These are phyloP conservation scores for Eretmocerus hayati DNA, from an alignment of 2,888 invertebrate genomes.

Conservation along the genomic window DNA sequence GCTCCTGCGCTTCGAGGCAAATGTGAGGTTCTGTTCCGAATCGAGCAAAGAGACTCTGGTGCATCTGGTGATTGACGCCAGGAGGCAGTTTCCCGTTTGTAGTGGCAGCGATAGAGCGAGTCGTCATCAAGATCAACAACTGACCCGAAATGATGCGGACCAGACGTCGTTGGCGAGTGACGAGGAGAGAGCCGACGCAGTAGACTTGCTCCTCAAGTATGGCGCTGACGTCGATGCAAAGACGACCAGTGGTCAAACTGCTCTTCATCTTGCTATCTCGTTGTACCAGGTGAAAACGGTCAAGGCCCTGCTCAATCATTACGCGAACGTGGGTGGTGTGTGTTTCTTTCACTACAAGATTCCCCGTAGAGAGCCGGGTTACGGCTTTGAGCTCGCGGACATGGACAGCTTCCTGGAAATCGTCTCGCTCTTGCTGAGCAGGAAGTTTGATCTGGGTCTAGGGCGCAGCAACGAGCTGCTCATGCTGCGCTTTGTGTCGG, in stretches of 20 bases:
- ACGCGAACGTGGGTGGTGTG: constrained; percentile 4
- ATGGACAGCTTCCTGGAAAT: constrained; percentile 15
- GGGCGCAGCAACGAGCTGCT: constrained; percentile 12
- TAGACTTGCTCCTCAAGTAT: constrained; percentile 57
- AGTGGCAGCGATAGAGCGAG: not conserved
- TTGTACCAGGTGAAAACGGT: constrained; percentile 2
- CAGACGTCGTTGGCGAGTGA: constrained; percentile 4
- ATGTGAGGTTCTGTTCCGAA: constrained; percentile 1
- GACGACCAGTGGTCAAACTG: constrained; percentile 74
- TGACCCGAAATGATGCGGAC: no score
- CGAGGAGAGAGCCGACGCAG: constrained; percentile 57
- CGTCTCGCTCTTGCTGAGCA: constrained; percentile 3
- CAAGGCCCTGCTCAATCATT: constrained; percentile 1
- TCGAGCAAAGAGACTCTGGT: constrained; percentile 8
- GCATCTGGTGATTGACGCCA: constrained; percentile 15
- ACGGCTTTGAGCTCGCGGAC: not conserved
- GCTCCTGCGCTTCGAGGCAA: not conserved
- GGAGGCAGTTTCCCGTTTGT: constrained; percentile 1
- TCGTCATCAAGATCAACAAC: no score
- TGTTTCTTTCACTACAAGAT: constrained; percentile 14
- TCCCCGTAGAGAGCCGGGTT: constrained; percentile 1
- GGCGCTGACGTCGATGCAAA: constrained; percentile 57
- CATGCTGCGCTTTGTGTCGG: constrained; percentile 4
- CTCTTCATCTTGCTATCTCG: constrained; percentile 60
- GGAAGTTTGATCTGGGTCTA: constrained; percentile 6